A percentile compares a stretch with the other conserved stretches of the same genome.
Conservation (phyloP, 2,113 vertebrate genomes). For the Callopanchax toddi region DNA sequence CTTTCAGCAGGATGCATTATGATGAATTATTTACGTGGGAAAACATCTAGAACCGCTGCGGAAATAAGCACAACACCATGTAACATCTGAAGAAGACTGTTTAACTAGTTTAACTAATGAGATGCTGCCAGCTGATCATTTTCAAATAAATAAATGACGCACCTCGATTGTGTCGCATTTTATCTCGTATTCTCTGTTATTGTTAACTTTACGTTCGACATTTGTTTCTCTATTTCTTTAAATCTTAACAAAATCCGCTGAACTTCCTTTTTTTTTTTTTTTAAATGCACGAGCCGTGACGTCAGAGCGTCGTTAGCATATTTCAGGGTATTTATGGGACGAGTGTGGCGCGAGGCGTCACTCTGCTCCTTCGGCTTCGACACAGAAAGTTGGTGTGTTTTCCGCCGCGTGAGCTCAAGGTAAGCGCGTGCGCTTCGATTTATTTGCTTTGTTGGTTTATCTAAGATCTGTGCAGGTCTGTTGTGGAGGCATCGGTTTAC, state of each 20-base stretch:
- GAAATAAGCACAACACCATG: background rate
- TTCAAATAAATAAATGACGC: background rate
- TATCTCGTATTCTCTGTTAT: background rate
- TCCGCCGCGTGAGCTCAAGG: slow-evolving; percentile 2
- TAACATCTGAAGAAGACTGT: background rate
- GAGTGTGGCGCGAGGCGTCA: background rate
- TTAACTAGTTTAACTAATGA: background rate
- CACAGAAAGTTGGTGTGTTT: fast-evolving
- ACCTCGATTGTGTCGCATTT: no score
- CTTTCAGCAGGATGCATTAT: no score
- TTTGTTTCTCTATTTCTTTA: no score
- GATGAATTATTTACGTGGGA: background rate
- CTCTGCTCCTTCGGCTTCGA: slow-evolving; percentile 13
- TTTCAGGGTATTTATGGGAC: slow-evolving; percentile 54
- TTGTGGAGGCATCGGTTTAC: no score
- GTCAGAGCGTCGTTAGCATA: slow-evolving; percentile 69
- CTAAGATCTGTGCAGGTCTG: no score
- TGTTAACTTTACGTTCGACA: background rate
- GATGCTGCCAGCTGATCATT: background rate
- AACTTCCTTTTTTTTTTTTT: background rate
- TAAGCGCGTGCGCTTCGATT: slow-evolving; percentile 32
- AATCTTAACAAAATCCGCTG: background rate
- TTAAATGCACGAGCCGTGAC: no score
- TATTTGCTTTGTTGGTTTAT: no score
- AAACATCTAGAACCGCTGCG: background rate